Conservation (phyloP, 2,797 vertebrate species). For the Neomorphus geoffroyi region DNA sequence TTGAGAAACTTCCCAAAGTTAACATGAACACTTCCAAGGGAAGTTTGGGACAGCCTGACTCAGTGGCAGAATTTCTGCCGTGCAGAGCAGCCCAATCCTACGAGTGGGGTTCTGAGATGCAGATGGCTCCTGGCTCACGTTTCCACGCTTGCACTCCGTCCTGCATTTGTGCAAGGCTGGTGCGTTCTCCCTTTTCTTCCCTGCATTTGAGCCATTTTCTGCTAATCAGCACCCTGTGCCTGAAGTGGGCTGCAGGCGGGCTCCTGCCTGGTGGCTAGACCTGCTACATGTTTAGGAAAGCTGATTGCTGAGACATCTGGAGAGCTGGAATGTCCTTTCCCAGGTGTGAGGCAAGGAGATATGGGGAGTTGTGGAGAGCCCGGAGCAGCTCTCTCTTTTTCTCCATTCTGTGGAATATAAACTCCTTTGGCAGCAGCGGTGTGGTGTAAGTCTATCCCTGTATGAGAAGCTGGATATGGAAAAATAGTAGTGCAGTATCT, state of each 20-base stretch:
- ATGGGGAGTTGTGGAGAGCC: not conserved
- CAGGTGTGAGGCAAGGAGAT: not conserved
- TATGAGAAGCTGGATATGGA: not conserved
- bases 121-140: not conserved
- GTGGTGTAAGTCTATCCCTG: not conserved
- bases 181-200: not conserved
- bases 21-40: not conserved
- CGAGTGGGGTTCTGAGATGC: not conserved
- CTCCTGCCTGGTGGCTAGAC: not conserved
- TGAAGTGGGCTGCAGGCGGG: not conserved
- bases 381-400: not conserved
- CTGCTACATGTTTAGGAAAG: not conserved
- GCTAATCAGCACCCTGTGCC: not conserved
- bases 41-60: not conserved
- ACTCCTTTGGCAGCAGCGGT: not conserved
- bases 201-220: not conserved
- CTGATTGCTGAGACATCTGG: fast-evolving
- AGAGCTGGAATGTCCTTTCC: not conserved
- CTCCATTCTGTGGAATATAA: not conserved
- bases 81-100: not conserved
- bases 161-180: not conserved
- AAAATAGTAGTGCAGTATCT: not conserved
- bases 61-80: not conserved
- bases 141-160: not conserved
- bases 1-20: not conserved